Percentiles rank a stretch among this genome's conserved stretches.
phyloP scores from a whole-genome alignment of 2,797 vertebrate species.

The Rallus crepitans region DNA sequence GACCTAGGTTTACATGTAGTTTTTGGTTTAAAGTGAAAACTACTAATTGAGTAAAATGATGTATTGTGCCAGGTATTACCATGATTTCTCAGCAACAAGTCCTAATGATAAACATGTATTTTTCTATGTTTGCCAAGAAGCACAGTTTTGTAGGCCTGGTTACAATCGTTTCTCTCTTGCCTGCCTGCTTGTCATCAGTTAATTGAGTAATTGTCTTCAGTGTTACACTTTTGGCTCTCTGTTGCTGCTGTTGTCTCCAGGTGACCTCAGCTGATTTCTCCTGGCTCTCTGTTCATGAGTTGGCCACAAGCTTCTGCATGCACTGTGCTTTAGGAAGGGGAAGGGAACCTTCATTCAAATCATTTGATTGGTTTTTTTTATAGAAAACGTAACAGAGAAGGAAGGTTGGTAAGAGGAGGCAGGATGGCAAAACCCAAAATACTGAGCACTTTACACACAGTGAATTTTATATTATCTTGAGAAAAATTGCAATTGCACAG shows the following conservation, averaged over 20 bases:
- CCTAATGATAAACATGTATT: neutral
- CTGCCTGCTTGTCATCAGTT: neutral
- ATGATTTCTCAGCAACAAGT: neutral
- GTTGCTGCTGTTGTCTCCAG: neutral
- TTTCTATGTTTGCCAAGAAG: neutral
- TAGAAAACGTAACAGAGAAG: neutral
- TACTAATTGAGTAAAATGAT: neutral
- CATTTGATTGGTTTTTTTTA: neutral
- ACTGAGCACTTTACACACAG: neutral
- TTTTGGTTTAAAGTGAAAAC: neutral
- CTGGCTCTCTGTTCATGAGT: neutral
- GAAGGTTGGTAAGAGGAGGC: neutral
- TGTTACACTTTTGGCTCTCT: neutral
- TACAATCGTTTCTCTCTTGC: neutral
- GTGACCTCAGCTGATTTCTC: neutral
- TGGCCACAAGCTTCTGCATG: neutral
- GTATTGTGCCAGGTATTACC: neutral
- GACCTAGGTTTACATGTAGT: neutral
- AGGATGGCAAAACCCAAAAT: neutral
- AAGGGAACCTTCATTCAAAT: neutral
- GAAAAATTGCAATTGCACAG: neutral
- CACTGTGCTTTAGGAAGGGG: neutral
- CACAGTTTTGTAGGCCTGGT: neutral
- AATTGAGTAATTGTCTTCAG: neutral
- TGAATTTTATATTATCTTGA: neutral